These are phyloP conservation scores for Agrotis clavis DNA, from an alignment of 2,888 invertebrate species.

Conservation along the genomic window DNA sequence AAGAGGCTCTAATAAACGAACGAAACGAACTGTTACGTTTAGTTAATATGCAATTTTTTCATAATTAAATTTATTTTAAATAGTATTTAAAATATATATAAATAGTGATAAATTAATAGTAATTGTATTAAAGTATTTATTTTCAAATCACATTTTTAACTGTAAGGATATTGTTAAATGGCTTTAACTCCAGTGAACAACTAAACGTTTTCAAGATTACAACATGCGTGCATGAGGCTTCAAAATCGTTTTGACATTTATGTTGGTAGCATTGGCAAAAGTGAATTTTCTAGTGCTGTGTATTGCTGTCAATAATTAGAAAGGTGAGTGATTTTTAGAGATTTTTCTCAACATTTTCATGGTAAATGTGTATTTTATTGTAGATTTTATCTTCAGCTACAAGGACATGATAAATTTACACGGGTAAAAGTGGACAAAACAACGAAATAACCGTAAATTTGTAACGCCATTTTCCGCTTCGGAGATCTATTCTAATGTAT, in stretches of 20 bases:
- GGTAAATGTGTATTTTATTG: slow-evolving; percentile 33
- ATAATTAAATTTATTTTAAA: neutral
- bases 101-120: no score
- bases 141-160: neutral
- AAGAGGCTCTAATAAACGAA: neutral
- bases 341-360: slow-evolving; percentile 60
- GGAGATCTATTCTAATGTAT: slow-evolving; percentile 81
- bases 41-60: no score
- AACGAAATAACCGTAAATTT: slow-evolving; percentile 76
- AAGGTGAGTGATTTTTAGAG: slow-evolving; percentile 84
- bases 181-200: neutral
- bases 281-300: slow-evolving; percentile 87
- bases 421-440: slow-evolving; percentile 41
- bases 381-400: slow-evolving; percentile 15
- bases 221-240: slow-evolving; percentile 51
- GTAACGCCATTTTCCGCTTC: slow-evolving; percentile 89
- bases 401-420: slow-evolving; percentile 11
- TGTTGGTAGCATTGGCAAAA: slow-evolving; percentile 66
- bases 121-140: neutral
- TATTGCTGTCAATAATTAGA: slow-evolving; percentile 87
- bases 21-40: neutral
- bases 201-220: slow-evolving; percentile 54
- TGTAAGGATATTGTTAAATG: neutral
- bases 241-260: slow-evolving; percentile 52
- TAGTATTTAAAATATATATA: neutral